phyloP scores from a whole-genome alignment of 2,113 vertebrate genomes.

The Lichenostomus cassidix region DNA sequence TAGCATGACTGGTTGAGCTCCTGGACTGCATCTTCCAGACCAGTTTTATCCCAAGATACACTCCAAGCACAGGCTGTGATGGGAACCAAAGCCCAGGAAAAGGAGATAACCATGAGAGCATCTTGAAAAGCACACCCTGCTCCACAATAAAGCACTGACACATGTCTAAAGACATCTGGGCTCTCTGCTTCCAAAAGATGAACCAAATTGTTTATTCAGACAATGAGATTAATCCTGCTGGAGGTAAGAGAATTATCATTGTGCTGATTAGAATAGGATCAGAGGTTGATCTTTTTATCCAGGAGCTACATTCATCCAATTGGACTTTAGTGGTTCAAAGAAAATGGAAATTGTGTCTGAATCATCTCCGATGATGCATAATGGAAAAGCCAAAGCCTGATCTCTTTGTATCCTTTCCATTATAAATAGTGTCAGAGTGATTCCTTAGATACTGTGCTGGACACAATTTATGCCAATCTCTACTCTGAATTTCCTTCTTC shows the following conservation, averaged over 20 bases:
- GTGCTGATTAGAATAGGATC: constrained; percentile 35
- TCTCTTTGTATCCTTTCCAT: not conserved
- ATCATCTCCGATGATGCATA: not conserved
- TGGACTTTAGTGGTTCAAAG: not conserved
- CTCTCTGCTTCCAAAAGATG: not conserved
- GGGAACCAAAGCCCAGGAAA: not conserved
- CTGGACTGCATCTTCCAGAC: not conserved
- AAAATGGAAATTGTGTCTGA: not conserved
- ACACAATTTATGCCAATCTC: not conserved
- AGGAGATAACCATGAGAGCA: not conserved
- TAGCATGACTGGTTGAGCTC: not conserved
- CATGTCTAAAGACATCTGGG: not conserved
- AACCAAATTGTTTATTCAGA: constrained; percentile 17
- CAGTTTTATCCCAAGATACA: not conserved
- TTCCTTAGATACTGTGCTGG: not conserved
- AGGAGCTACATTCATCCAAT: not conserved
- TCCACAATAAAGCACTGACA: not conserved
- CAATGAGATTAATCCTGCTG: constrained; percentile 18
- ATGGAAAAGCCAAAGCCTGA: not conserved
- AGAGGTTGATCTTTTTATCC: constrained; percentile 3
- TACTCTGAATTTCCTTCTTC: not conserved
- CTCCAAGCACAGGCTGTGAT: not conserved
- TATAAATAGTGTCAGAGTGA: not conserved
- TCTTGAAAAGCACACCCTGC: not conserved
- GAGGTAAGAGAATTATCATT: constrained; percentile 8